phyloP scores from a whole-genome alignment of 2,113 vertebrate species.

The Oceanites oceanicus region DNA sequence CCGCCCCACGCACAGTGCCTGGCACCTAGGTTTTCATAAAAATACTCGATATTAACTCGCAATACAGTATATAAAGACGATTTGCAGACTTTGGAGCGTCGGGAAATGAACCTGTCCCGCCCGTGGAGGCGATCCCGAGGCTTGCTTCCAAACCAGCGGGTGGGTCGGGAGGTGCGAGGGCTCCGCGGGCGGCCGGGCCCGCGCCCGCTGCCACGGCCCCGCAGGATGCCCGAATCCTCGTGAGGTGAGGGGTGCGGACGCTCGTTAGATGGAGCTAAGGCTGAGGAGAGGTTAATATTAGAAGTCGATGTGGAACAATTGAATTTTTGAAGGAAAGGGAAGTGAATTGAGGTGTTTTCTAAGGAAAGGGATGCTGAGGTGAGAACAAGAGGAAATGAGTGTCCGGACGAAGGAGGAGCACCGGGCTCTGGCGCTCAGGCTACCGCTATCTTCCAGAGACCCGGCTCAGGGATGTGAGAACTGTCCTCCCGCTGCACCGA shows the following conservation, averaged over 20 bases:
- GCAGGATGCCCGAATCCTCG: fast-evolving
- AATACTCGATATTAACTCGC: fast-evolving
- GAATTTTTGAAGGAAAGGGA: neutral
- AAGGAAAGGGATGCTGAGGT: neutral
- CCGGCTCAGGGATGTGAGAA: fast-evolving
- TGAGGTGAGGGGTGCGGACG: fast-evolving
- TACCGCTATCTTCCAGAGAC: neutral
- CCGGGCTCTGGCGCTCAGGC: neutral
- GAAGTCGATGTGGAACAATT: neutral
- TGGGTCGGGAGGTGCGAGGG: neutral
- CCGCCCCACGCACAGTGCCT: fast-evolving
- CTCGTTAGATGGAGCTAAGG: neutral
- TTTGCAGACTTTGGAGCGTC: neutral
- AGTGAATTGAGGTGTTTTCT: neutral
- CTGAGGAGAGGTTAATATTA: neutral
- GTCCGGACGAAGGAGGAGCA: neutral
- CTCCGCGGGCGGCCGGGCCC: neutral
- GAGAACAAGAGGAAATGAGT: neutral
- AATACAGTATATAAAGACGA: fast-evolving
- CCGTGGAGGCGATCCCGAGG: neutral
- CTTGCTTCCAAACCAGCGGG: neutral
- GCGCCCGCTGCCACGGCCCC: neutral
- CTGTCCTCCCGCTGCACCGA: neutral
- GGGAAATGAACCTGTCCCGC: neutral
- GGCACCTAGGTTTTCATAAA: neutral